phyloP scores from a whole-genome alignment of 2,888 invertebrate species.

The Scaptomyza tumidula region DNA sequence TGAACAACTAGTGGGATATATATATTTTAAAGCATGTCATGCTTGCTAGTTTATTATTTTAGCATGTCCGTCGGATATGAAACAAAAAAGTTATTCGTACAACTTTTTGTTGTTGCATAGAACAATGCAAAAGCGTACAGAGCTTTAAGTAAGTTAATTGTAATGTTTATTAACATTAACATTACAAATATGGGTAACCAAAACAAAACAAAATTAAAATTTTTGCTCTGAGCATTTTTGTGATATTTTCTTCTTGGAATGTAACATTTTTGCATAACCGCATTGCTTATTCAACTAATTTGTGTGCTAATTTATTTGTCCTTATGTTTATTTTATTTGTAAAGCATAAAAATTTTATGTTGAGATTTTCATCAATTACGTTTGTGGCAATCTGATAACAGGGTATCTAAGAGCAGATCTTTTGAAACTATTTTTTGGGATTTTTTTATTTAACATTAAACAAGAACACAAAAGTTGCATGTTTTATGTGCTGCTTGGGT shows the following conservation, averaged over 20 bases:
- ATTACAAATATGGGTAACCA: not conserved
- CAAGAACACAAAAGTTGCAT: constrained; percentile 16
- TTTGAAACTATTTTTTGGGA: not conserved
- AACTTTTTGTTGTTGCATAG: not conserved
- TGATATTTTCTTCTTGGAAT: no score
- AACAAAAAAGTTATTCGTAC: not conserved
- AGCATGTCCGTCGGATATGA: not conserved
- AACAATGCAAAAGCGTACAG: not conserved
- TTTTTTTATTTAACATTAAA: constrained; percentile 10
- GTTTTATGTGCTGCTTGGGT: constrained; percentile 27
- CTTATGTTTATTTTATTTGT: no score
- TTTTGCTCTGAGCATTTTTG: not conserved
- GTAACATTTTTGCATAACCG: no score
- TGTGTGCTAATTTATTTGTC: no score
- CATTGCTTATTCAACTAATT: not conserved
- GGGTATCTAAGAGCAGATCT: not conserved
- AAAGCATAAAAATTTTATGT: no score
- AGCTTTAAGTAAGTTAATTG: not conserved
- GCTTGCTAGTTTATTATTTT: constrained; percentile 3
- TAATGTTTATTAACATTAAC: not conserved
- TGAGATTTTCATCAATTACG: no score
- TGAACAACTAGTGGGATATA: not conserved
- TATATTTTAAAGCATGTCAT: not conserved
- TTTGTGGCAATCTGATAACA: not conserved
- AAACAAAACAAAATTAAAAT: not conserved